Base-by-base conservation (phyloP, 2,797 vertebrate species). In the Siniperca undulata region DNA sequence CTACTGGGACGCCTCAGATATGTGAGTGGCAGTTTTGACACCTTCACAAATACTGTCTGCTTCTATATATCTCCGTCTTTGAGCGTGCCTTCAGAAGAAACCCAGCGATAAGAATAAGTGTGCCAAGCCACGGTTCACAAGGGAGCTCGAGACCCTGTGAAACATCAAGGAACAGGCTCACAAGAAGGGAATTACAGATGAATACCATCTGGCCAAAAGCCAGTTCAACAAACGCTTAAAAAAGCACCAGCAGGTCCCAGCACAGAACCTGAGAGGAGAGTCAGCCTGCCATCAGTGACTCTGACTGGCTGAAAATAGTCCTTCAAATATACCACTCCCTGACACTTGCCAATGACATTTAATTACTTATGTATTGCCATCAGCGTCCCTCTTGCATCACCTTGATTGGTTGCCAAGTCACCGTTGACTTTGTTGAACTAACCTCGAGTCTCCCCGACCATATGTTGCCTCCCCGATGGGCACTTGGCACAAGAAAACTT, bases 371-470 rank as follows among this genome's bases (percentile, higher is more conserved):
- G 82, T 76, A 91, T 80, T 81, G 87, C 89, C 78, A 70, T 83
- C 80, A 90, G 84, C 38, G 44, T 86, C 83, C 86, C 84, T 84
- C 75, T 80, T 48, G 89, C 86, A 72, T 89, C 78, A 87, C 87
- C 87, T 89, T 91, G 86, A 90, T 92, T 84, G 77, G 85, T 70
- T 91, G 93, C 90, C 93, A 94, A 92, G 84, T 89, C 87, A 84
- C 77, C 42, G 79, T 74, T 89, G 87, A 90, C 89, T 93, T 94
- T 92, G 85, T 86, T 93, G 83, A 89, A 90, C 87, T 91, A 85
- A 93, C 92, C 92, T 81, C 52, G 19, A 80, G 80, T 89, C 82
- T 90, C 78, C 69, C 77, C 36, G 75, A 88, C 80, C 91, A 92
- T 91, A 93, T 92, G 93, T 88, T 86, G 73, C 77, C 86, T 83